Evolutionary conservation across 2,888 invertebrate species (phyloP).

Genomic region (Gerosis bhagava): DNA sequence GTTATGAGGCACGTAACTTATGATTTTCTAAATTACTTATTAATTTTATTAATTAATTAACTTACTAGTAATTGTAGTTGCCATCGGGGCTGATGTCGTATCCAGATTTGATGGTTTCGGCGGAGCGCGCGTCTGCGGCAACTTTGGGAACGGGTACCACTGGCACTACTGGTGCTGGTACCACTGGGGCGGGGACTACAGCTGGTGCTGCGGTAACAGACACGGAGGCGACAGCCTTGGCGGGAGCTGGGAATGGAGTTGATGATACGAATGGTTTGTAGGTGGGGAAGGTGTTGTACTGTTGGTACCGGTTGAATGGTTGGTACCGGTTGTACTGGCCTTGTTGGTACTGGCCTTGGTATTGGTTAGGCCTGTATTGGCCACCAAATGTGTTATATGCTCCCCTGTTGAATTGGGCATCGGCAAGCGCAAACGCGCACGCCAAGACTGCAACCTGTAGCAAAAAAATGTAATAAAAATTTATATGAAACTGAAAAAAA

Average conservation of each 20-base stretch:
- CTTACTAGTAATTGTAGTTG: conserved; percentile 73
- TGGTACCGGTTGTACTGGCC: conserved; percentile 30
- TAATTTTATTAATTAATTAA: conserved; percentile 28
- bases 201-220: conserved; percentile 42
- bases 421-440: conserved; percentile 53
- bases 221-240: conserved; percentile 30
- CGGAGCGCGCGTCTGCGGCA: conserved; percentile 42
- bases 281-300: conserved; percentile 26
- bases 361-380: conserved; percentile 13
- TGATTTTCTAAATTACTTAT: too few species aligned
- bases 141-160: conserved; percentile 30
- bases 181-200: conserved; percentile 31
- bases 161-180: too few species aligned
- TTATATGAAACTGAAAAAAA: too few species aligned
- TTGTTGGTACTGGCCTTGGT: conserved; percentile 30
- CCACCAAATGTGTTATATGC: conserved; percentile 5
- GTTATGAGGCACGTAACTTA: too few species aligned
- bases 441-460: conserved; percentile 45
- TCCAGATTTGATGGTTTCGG: conserved; percentile 53
- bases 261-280: conserved; percentile 32
- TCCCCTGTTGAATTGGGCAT: conserved; percentile 46
- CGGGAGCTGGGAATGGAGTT: conserved; percentile 26
- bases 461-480: conserved; percentile 18
- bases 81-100: conserved; percentile 72
- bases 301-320: conserved; percentile 31